phyloP scores from a whole-genome alignment of 2,113 vertebrate genomes.

The Jaculus jaculus region DNA sequence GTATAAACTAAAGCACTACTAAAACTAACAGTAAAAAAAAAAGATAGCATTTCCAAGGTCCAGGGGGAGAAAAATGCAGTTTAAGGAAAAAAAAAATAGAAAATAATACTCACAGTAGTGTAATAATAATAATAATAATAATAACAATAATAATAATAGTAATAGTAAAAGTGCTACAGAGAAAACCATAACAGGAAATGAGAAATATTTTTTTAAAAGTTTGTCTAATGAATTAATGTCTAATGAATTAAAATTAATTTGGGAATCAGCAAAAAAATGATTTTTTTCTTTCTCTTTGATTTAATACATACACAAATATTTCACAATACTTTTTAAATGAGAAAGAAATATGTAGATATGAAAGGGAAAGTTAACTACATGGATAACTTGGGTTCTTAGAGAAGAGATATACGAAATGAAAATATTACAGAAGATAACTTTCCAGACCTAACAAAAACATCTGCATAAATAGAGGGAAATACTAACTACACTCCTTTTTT shows the following conservation, averaged over 20 bases:
- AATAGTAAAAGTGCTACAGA: background rate
- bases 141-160: background rate
- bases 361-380: slow-evolving; percentile 9
- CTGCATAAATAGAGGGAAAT: background rate
- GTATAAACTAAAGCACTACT: background rate
- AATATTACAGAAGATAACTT: slow-evolving; percentile 30
- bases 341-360: background rate
- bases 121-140: background rate
- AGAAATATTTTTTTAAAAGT: too few species aligned
- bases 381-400: background rate
- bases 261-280: background rate
- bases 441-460: background rate
- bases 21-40: background rate
- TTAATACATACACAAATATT: background rate
- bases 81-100: background rate
- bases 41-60: background rate
- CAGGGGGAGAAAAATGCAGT: background rate
- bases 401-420: background rate
- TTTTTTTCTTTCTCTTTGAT: too few species aligned
- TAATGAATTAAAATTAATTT: background rate
- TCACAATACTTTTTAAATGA: background rate
- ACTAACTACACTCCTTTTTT: background rate
- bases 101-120: background rate
- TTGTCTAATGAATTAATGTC: background rate
- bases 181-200: background rate